Evolutionary conservation across 2,888 invertebrate species (phyloP).

Genomic region (Lepidonotus clava): DNA sequence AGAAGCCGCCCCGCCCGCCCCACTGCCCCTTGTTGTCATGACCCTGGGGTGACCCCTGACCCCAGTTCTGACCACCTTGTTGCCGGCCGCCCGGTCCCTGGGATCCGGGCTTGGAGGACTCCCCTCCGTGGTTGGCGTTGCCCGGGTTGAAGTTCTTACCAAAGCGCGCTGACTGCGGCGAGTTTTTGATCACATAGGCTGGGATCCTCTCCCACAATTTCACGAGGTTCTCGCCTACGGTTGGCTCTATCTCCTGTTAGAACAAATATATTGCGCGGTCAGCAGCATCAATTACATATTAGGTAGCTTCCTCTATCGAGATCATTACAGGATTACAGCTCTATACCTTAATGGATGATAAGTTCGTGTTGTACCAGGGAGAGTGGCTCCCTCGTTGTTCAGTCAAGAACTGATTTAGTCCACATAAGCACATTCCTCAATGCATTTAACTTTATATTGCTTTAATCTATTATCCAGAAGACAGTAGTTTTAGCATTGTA

Average conservation of each 20-base stretch:
- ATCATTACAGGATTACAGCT: too few relatives aligned
- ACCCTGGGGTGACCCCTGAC: slow-evolving; percentile 38
- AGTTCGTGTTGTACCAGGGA: too few relatives aligned
- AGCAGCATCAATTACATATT: too few relatives aligned
- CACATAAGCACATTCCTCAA: neutral
- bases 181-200: slow-evolving; percentile 45
- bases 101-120: neutral
- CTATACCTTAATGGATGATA: too few relatives aligned
- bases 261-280: too few relatives aligned
- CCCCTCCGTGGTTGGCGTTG: neutral
- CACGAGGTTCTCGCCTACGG: slow-evolving; percentile 80
- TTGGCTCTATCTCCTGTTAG: slow-evolving; percentile 81
- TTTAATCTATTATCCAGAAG: neutral
- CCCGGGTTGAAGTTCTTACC: slow-evolving; percentile 35
- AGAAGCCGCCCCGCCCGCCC: neutral
- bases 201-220: slow-evolving; percentile 81
- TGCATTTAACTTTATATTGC: neutral
- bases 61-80: slow-evolving; percentile 29
- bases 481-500: neutral
- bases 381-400: too few relatives aligned
- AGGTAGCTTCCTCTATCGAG: too few relatives aligned
- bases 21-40: slow-evolving; percentile 46
- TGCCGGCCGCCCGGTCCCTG: neutral
- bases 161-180: slow-evolving; percentile 18
- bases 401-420: too few relatives aligned